Conservation (phyloP, 2,888 invertebrate species). For the Falcaria lacertinaria region DNA sequence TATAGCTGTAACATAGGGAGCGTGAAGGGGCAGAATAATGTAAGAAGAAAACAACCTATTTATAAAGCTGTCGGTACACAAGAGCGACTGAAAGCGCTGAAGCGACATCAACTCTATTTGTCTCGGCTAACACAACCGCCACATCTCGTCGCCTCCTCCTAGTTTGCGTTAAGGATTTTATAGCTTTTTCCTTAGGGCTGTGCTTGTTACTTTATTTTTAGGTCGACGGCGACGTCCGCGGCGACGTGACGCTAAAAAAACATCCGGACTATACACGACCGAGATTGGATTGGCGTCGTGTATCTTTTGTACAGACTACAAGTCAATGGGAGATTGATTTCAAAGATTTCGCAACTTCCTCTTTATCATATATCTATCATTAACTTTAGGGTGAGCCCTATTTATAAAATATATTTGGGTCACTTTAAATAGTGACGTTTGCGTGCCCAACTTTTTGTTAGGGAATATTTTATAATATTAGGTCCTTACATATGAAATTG, state of each 20-base stretch:
- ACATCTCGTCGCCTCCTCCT: conserved; percentile 58
- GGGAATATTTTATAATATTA: no score
- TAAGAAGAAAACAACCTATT: conserved; percentile 56
- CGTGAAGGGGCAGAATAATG: conserved; percentile 35
- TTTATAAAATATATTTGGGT: neutral
- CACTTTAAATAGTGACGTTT: neutral
- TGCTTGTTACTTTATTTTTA: conserved; percentile 30
- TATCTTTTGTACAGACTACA: neutral
- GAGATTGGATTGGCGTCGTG: neutral
- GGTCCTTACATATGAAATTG: no score
- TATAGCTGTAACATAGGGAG: conserved; percentile 14
- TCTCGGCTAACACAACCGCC: conserved; percentile 63
- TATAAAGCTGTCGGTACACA: conserved; percentile 51
- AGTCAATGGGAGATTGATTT: neutral
- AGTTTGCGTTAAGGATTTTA: conserved; percentile 66
- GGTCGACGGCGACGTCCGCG: conserved; percentile 14
- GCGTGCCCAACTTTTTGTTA: no score
- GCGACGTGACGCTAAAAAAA: conserved; percentile 18
- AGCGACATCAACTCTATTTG: conserved; percentile 65
- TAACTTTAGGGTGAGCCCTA: neutral
- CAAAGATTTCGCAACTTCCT: neutral
- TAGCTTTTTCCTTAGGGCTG: conserved; percentile 53
- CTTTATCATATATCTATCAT: neutral
- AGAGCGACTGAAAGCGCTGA: conserved; percentile 44
- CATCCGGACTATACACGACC: conserved; percentile 6